Percentiles rank a stretch among this genome's conserved stretches.
Evolutionary conservation across 2,113 vertebrate species (phyloP).

Genomic region (Equus przewalskii): DNA sequence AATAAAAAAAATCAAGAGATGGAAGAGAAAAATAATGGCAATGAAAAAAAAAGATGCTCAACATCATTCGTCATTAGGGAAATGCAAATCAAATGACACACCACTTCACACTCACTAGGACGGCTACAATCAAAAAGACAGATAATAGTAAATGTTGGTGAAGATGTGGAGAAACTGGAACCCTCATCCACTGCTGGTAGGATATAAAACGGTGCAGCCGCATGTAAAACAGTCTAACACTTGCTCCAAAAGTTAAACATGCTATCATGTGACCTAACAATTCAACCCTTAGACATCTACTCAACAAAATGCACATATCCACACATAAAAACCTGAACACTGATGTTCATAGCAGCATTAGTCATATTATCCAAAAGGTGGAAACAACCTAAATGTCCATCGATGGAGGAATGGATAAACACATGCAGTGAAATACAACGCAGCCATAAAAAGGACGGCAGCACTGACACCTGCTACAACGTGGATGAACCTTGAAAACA

Average conservation of each 20-base stretch:
- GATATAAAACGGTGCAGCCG: too few species aligned
- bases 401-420: neutral
- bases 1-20: too few species aligned
- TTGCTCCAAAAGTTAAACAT: neutral
- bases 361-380: neutral
- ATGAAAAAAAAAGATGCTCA: neutral
- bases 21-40: too few species aligned
- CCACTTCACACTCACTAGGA: neutral
- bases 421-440: neutral
- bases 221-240: neutral
- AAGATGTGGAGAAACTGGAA: accelerated
- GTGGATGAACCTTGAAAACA: accelerated
- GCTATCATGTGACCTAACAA: neutral
- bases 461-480: too few species aligned
- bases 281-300: neutral
- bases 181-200: neutral
- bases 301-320: neutral
- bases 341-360: neutral
- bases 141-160: accelerated
- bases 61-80: neutral
- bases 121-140: neutral
- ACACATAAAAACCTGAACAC: neutral
- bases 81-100: neutral
- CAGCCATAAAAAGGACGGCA: neutral
- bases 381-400: too few species aligned